phyloP scores from a whole-genome alignment of 2,113 vertebrate genomes.

The Hemicordylus capensis region DNA sequence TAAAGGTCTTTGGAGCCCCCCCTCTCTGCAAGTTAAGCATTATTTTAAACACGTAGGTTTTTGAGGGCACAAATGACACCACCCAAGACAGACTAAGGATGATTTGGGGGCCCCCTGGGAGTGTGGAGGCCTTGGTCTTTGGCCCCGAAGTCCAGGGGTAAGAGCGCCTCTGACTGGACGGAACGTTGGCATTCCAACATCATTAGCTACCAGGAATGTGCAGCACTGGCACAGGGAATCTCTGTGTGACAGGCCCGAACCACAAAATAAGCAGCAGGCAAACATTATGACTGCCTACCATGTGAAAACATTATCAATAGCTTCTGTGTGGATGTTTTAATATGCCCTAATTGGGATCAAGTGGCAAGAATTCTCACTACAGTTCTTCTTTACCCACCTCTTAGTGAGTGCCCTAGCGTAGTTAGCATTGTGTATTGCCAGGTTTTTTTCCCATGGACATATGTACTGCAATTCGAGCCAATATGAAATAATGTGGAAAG shows the following conservation, averaged over 20 bases:
- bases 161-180: too few species aligned
- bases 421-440: conserved; percentile 6
- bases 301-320: not conserved
- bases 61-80: too few species aligned
- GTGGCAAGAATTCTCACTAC: not conserved
- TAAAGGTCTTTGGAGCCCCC: too few species aligned
- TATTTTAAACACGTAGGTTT: too few species aligned
- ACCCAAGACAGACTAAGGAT: too few species aligned
- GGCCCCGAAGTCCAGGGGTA: too few species aligned
- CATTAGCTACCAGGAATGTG: not conserved
- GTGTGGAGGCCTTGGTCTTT: too few species aligned
- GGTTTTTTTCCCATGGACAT: conserved; percentile 8
- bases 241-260: not conserved
- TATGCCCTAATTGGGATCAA: not conserved
- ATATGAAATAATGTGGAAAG: conserved; percentile 59
- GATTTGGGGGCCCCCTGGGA: too few species aligned
- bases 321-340: not conserved
- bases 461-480: conserved; percentile 38
- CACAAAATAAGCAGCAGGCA: not conserved
- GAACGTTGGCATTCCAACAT: not conserved
- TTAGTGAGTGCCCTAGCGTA: not conserved
- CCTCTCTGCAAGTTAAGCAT: too few species aligned
- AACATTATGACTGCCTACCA: not conserved
- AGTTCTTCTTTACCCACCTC: not conserved
- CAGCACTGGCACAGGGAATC: not conserved